These are phyloP conservation scores for Ectemnius continuus DNA, from an alignment of 2,888 invertebrate species.

Conservation along the genomic window DNA sequence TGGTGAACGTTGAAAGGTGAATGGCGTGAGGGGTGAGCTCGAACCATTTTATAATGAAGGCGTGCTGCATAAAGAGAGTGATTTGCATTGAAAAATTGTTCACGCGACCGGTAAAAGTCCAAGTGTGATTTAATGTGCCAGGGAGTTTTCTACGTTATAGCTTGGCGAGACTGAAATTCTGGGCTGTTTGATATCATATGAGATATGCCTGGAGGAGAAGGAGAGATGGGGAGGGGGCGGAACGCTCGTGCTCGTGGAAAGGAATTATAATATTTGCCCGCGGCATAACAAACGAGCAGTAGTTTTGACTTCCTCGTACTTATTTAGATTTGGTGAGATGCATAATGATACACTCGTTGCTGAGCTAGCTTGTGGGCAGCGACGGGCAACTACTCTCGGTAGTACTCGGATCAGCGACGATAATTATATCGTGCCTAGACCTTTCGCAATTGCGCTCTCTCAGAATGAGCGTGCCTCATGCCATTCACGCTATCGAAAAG, in stretches of 20 bases:
- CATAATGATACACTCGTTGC: not conserved
- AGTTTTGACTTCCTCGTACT: constrained; percentile 5
- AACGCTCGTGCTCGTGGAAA: too few relatives aligned
- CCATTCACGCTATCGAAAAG: too few relatives aligned
- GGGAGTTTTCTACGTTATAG: too few relatives aligned
- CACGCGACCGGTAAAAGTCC: too few relatives aligned
- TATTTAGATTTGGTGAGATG: not conserved
- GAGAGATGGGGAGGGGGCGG: too few relatives aligned
- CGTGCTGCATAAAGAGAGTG: not conserved
- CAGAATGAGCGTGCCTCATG: not conserved
- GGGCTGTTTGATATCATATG: too few relatives aligned
- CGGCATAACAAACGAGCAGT: not conserved
- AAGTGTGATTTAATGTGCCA: too few relatives aligned
- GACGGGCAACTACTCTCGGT: not conserved
- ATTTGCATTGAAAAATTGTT: not conserved
- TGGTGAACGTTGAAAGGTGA: not conserved
- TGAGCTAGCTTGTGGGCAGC: not conserved
- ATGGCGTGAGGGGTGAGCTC: not conserved
- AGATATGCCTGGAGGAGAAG: too few relatives aligned
- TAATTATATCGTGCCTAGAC: not conserved
- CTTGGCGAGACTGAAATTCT: too few relatives aligned
- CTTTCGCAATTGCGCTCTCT: constrained; percentile 6
- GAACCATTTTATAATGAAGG: too few relatives aligned
- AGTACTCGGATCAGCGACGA: not conserved
- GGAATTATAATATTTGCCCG: too few relatives aligned